A percentile compares a stretch with the other conserved stretches of the same genome.
These are phyloP conservation scores for Macropus fuliginosus DNA, from an alignment of 2,797 vertebrate genomes.

Conservation along the genomic window DNA sequence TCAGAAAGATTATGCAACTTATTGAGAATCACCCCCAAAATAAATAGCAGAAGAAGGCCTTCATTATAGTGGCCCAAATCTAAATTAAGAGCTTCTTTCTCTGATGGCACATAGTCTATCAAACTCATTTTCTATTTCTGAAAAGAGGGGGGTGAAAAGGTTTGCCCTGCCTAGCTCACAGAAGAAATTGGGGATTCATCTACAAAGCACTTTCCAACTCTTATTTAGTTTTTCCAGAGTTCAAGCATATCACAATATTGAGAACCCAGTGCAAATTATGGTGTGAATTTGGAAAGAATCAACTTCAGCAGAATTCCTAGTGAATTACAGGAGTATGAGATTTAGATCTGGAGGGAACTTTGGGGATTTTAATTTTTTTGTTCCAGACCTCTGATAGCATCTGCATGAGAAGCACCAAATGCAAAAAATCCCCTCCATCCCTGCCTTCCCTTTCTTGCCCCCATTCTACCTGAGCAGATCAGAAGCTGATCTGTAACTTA, in stretches of 20 bases:
- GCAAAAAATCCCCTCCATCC: not conserved
- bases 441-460: not conserved
- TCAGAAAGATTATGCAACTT: not conserved
- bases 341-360: not conserved
- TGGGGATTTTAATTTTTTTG: not conserved
- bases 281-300: not conserved
- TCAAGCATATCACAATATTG: not conserved
- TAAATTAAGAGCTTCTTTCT: not conserved
- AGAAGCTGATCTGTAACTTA: not conserved
- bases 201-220: not conserved
- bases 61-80: not conserved
- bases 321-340: not conserved
- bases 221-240: not conserved
- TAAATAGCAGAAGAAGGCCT: not conserved
- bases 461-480: not conserved
- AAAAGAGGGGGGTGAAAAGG: not conserved
- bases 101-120: not conserved
- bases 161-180: not conserved
- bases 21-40: not conserved
- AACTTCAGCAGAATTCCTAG: not conserved
- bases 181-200: not conserved
- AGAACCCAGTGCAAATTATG: not conserved
- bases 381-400: not conserved
- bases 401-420: not conserved
- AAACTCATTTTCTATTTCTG: not conserved